A percentile compares a stretch with the other conserved stretches of the same genome.
These are phyloP conservation scores for Notoglanidium macrostoma DNA, from an alignment of 2,797 vertebrate genomes.

Conservation along the genomic window DNA sequence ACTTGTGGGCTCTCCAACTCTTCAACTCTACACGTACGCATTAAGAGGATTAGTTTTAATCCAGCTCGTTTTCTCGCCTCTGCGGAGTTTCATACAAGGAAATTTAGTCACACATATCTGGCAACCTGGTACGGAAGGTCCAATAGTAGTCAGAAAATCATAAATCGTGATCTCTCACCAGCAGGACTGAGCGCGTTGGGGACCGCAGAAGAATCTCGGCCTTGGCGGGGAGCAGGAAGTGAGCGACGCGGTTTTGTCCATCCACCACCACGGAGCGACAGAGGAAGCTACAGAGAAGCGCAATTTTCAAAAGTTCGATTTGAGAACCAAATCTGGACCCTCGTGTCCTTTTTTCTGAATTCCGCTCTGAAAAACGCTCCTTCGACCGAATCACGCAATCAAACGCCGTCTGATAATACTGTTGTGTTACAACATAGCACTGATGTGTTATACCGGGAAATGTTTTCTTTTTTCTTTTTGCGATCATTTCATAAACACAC, in stretches of 20 bases:
- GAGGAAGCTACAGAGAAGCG: conserved; percentile 74
- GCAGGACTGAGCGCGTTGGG: conserved; percentile 74
- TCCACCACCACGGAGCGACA: conserved; percentile 86
- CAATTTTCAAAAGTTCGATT: not conserved
- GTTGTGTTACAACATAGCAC: not conserved
- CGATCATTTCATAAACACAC: not conserved
- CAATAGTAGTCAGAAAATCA: not conserved
- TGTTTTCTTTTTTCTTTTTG: not conserved
- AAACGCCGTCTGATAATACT: not conserved
- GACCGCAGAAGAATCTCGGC: conserved; percentile 76
- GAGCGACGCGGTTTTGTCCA: conserved; percentile 70
- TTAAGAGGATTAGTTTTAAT: not conserved
- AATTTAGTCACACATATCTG: not conserved
- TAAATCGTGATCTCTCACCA: conserved; percentile 75
- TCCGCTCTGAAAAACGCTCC: too few species aligned
- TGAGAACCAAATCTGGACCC: not conserved
- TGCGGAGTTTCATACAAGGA: not conserved
- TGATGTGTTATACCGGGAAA: not conserved
- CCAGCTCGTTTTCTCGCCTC: not conserved
- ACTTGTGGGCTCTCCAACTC: conserved; percentile 1
- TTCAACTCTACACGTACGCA: not conserved
- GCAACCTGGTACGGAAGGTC: not conserved
- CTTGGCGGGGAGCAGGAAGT: conserved; percentile 77
- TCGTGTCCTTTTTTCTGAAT: not conserved
- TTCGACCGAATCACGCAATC: not conserved